These are phyloP conservation scores for Parambassis ranga DNA, from an alignment of 2,797 vertebrate species.

Conservation along the genomic window DNA sequence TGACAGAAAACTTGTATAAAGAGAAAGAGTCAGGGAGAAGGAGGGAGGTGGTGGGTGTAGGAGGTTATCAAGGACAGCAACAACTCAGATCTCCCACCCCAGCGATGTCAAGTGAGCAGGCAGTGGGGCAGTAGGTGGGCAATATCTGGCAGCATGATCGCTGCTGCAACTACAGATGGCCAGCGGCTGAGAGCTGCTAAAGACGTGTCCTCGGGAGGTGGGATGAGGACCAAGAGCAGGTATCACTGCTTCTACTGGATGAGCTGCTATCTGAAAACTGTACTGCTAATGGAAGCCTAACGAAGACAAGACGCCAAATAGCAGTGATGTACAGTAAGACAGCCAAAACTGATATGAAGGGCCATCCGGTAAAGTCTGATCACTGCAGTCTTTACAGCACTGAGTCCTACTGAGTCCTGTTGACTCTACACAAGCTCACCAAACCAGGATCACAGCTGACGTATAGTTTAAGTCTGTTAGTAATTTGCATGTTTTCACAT, in stretches of 20 bases:
- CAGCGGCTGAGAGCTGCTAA: conserved; percentile 29
- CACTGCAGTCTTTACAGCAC: too few species aligned
- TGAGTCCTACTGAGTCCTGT: too few species aligned
- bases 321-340: too few species aligned
- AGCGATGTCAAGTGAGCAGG: conserved; percentile 44
- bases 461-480: too few species aligned
- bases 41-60: conserved; percentile 51
- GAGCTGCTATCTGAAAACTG: conserved; percentile 28
- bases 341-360: too few species aligned
- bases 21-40: conserved; percentile 6
- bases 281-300: conserved; percentile 15
- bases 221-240: conserved; percentile 15
- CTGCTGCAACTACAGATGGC: conserved; percentile 20
- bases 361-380: too few species aligned
- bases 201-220: conserved; percentile 23
- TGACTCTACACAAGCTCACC: too few species aligned
- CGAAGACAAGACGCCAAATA: background rate
- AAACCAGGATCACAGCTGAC: too few species aligned
- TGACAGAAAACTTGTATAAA: conserved; percentile 28
- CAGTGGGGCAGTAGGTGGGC: conserved; percentile 54
- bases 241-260: conserved; percentile 15
- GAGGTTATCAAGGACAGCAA: conserved; percentile 64
- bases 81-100: conserved; percentile 67
- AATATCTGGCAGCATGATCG: conserved; percentile 49
- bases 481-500: too few species aligned